Evolutionary conservation across 2,888 invertebrate genomes (phyloP).

Genomic region (Tachina lurida): DNA sequence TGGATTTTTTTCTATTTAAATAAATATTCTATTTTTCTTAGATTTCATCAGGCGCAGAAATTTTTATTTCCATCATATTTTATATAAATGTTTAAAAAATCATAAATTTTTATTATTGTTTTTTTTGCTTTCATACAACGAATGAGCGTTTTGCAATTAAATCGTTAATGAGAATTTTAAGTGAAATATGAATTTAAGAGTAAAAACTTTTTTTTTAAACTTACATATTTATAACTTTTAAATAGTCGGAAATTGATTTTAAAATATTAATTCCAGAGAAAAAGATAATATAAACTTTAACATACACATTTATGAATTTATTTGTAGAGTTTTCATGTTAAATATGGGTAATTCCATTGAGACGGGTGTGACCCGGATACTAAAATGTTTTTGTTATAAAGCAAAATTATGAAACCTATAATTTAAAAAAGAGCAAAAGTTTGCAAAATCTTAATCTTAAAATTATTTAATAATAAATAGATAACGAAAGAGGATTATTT

Average conservation of each 20-base stretch:
- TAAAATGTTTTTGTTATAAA: too few relatives aligned
- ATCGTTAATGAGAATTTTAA: background rate
- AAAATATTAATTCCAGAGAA: too few relatives aligned
- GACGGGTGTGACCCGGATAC: too few relatives aligned
- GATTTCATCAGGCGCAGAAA: constrained; percentile 34
- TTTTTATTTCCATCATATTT: constrained; percentile 1
- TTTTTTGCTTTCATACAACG: background rate
- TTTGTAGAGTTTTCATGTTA: constrained; percentile 38
- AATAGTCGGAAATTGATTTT: too few relatives aligned
- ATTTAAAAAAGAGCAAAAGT: too few relatives aligned
- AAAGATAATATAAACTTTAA: too few relatives aligned
- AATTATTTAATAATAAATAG: too few relatives aligned
- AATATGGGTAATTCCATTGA: background rate
- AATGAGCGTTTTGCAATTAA: constrained; percentile 13
- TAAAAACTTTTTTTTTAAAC: background rate
- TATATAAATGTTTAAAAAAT: constrained; percentile 23
- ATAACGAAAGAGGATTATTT: too few relatives aligned
- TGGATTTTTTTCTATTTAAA: background rate
- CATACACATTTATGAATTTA: constrained; percentile 1
- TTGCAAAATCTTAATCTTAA: too few relatives aligned
- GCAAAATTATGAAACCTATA: too few relatives aligned
- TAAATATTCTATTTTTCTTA: background rate
- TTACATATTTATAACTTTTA: background rate
- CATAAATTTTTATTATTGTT: constrained; percentile 16
- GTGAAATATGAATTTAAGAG: constrained; percentile 1